Conservation (phyloP, 2,888 invertebrate species). For the Anthophora plumipes region DNA sequence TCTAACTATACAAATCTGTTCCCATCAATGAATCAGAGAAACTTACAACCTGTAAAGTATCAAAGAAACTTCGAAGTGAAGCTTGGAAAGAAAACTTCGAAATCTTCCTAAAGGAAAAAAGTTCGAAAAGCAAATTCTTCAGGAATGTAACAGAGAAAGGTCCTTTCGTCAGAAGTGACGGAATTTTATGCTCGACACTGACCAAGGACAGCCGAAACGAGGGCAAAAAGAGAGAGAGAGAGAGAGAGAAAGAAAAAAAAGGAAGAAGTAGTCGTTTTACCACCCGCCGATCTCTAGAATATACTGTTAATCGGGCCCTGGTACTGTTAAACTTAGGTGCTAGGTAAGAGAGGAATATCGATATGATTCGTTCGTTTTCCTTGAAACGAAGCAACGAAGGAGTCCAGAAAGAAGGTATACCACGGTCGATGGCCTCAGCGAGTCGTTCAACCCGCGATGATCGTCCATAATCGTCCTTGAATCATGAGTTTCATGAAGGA, state of each 20-base stretch:
- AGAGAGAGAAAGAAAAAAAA: neutral
- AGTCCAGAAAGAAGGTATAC: slow-evolving; percentile 55
- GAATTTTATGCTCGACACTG: no score
- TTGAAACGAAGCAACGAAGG: slow-evolving; percentile 38
- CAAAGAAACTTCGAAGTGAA: no score
- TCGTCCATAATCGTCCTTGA: slow-evolving; percentile 75
- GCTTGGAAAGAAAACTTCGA: no score
- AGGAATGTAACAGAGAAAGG: no score
- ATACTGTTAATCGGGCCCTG: slow-evolving; percentile 45
- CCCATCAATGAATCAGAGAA: no score
- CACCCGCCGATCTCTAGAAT: slow-evolving; percentile 16
- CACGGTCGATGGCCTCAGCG: slow-evolving; percentile 79
- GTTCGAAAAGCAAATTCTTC: no score
- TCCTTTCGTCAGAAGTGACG: no score
- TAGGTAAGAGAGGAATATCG: slow-evolving; percentile 39
- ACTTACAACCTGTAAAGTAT: no score
- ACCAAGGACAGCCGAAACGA: no score
- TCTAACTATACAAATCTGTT: no score
- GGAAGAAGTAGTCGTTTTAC: neutral
- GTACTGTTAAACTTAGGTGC: slow-evolving; percentile 44
- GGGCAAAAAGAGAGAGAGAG: neutral
- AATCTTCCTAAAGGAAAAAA: no score
- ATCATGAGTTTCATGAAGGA: slow-evolving; percentile 59
- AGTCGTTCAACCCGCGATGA: slow-evolving; percentile 81
- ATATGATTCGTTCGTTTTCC: slow-evolving; percentile 54